Percentiles rank a stretch among this genome's conserved stretches.
phyloP scores from a whole-genome alignment of 1,140 invertebrate species.

The Choristoneura fumiferana region DNA sequence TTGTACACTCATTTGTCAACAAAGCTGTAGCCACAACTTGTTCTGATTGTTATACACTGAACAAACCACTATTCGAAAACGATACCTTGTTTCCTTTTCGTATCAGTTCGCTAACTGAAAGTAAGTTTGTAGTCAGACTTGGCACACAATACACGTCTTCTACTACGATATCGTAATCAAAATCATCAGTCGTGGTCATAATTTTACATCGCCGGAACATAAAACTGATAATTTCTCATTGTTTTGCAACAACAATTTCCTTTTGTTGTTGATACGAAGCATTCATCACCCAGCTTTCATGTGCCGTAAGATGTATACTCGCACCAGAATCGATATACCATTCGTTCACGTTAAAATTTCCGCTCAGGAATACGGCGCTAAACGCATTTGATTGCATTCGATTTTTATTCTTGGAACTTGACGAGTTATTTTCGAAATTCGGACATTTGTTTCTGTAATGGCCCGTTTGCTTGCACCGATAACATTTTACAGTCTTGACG shows the following conservation, averaged over 20 bases:
- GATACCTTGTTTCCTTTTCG: background rate
- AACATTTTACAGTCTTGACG: slow-evolving; percentile 12
- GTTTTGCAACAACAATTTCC: slow-evolving; percentile 21
- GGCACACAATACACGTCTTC: background rate
- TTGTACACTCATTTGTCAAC: slow-evolving; percentile 10
- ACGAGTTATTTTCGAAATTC: slow-evolving; percentile 22
- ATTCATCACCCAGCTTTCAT: slow-evolving; percentile 33
- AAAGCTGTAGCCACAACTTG: background rate
- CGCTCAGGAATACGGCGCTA: slow-evolving; percentile 29
- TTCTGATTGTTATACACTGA: background rate
- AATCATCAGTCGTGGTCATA: background rate
- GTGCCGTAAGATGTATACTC: slow-evolving; percentile 34
- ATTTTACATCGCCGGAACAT: background rate
- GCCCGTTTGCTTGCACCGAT: background rate
- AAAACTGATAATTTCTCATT: background rate
- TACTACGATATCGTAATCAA: slow-evolving; percentile 1
- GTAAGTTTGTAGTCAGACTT: background rate
- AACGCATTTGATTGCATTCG: slow-evolving; percentile 26
- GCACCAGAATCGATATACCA: slow-evolving; percentile 44
- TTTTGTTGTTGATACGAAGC: slow-evolving; percentile 24
- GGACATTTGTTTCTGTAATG: too few species aligned
- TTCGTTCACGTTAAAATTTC: slow-evolving; percentile 31
- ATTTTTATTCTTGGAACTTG: slow-evolving; percentile 23
- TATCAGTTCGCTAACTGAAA: slow-evolving; percentile 2
- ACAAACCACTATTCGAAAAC: background rate